Evolutionary conservation across 1,140 invertebrate species (phyloP).

Genomic region (Papilio machaon): DNA sequence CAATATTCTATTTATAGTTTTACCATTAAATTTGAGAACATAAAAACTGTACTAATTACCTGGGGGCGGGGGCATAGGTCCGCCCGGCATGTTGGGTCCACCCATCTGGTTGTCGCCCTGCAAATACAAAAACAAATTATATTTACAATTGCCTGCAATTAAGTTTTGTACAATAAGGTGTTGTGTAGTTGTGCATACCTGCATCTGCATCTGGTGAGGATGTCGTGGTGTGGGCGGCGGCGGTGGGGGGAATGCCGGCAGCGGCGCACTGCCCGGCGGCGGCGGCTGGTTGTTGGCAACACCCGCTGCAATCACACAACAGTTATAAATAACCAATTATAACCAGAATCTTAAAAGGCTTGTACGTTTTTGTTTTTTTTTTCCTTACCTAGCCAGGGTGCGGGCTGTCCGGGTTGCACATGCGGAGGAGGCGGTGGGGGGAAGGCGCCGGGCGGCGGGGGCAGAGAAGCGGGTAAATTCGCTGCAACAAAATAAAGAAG

Average conservation of each 20-base stretch:
- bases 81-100: conserved; percentile 43
- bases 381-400: conserved; percentile 63
- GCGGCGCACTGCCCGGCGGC: conserved; percentile 72
- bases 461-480: not conserved
- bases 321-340: conserved; percentile 23
- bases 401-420: conserved; percentile 53
- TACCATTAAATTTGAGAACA: not conserved
- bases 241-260: conserved; percentile 54
- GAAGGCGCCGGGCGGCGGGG: conserved; percentile 53
- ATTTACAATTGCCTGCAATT: too few relatives aligned
- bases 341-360: too few relatives aligned
- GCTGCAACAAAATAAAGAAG: not conserved
- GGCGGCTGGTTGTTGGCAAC: conserved; percentile 65
- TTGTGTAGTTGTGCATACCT: conserved; percentile 26
- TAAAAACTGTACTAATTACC: conserved; percentile 44
- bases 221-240: conserved; percentile 60
- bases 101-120: conserved; percentile 60
- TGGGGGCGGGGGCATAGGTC: conserved; percentile 62
- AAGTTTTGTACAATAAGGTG: not conserved
- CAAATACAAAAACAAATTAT: conserved; percentile 17
- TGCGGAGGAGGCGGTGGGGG: conserved; percentile 58
- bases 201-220: conserved; percentile 27
- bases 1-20: too few relatives aligned
- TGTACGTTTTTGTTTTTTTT: too few relatives aligned
- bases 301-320: conserved; percentile 39